Base-by-base conservation (phyloP, 2,797 vertebrate species). In the Scolopax rusticola region DNA sequence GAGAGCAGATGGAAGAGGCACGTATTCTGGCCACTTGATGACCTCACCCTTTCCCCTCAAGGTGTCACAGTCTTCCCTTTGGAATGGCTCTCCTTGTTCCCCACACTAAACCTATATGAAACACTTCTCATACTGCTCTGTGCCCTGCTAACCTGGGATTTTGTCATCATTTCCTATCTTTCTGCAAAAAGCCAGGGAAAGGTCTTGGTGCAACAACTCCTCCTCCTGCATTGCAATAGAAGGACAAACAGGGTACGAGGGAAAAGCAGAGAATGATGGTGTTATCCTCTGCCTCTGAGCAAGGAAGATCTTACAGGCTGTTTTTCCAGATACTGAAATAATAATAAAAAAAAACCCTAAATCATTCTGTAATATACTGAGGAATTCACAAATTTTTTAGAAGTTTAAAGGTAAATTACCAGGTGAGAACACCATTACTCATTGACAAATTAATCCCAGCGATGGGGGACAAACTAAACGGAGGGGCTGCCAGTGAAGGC, bases 41-140 rank as follows among this genome's bases (percentile, higher is more conserved):
- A 41, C 25, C 27, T 12, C 41, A 20, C 27, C n/a, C n/a, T 89
- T 69, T 81, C 28, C 41, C 24, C 57, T 83, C 38, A 33, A 0
- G 0, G 0, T 17, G 24, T 32, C 0, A 3, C 50, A 64, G 27
- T 38, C 75, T 60, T 61, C 48, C 48, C 6, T 54, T 40, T 0
- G 1, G 56, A 89, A 67, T 12, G 9, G 59, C 30, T 36, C 11
- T 53, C 56, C 78, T 51, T 30, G 25, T 4, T 84, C 27, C 28
- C 38, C 64, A 14, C 0, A 20, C 8, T 20, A 28, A 70, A 70
- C 0, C 0, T 12, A 2, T 11, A 40, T 15, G 7, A 86, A 88
- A 88, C 60, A 15, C 45, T 73, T 68, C 41, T 33, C 25, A 17
- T 12, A 8, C 33, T 47, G 33, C 80, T 81, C 15, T 1, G 6